Base-by-base conservation (phyloP, 2,113 vertebrate species). In the Equus przewalskii region DNA sequence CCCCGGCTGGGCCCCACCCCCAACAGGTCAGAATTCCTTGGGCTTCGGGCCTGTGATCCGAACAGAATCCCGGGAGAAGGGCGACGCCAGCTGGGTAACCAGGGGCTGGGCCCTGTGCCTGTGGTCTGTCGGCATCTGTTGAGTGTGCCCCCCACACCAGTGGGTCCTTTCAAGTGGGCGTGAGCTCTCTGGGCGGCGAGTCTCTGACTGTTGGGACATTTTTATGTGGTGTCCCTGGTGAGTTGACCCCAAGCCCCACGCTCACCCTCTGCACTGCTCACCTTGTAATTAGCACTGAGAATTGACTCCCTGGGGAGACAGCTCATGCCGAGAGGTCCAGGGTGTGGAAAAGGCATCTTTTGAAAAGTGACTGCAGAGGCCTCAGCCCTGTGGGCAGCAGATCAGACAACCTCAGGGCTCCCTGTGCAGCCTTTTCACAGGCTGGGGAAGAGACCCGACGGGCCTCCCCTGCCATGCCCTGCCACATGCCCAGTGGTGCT, bases 141-240 rank as follows among this genome's bases (percentile, higher is more conserved):
- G 95, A 70, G 36, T n/a, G 0, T 12, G n/a, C 7, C n/a, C 78
- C 58, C 58, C 5, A 7, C 3, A 22, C 51, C 24, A 24, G 70
- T 46, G 60, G 94, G 67, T 78, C 96, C 96, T 97, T 97, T 96
- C 76, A 94, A 94, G 97, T 97, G 90, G 94, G 26, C 49, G 22
- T 28, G 76, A 82, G 87, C 54, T 64, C 75, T 56, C 81, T 0
- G 0, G 44, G 33, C 28, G 7, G 54, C 0, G 49, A 93, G 93
- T 79, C 93, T 95, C 51, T 80, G 87, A 87, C 94, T 81, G 75
- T 26, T 6, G 69, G 79, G 51, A 78, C 49, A 58, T 96, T 96
- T 93, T 96, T 76, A 97, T 95, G 95, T 97, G 97, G 95, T 86
- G 93, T 93, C 65, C 2, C 54, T 19, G 78, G 69, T 36, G 69